phyloP scores from a whole-genome alignment of 2,113 vertebrate species.

The Aptenodytes forsteri region DNA sequence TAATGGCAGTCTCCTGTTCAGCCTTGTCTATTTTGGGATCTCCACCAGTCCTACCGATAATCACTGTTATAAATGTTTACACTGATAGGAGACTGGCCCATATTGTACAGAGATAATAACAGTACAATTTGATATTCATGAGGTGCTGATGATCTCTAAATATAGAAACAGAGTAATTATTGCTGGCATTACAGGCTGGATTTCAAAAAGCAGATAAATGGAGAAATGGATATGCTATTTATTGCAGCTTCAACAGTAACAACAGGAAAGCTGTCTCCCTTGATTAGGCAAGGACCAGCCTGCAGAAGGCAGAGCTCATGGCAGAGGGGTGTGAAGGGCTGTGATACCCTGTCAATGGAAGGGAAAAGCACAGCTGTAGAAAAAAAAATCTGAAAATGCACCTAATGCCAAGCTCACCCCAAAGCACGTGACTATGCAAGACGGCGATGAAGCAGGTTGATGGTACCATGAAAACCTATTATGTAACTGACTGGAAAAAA shows the following conservation, averaged over 20 bases:
- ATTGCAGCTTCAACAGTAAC: conserved; percentile 20
- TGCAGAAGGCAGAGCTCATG: conserved; percentile 27
- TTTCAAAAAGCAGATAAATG: conserved; percentile 62
- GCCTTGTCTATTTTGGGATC: conserved; percentile 45
- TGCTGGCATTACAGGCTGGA: conserved; percentile 39
- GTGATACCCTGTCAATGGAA: not conserved
- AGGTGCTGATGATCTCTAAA: conserved; percentile 64
- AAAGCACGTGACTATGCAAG: accelerated
- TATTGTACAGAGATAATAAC: conserved; percentile 56
- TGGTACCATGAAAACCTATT: not conserved
- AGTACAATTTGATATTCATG: conserved; percentile 68
- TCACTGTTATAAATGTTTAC: conserved; percentile 56
- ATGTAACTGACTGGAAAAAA: not conserved
- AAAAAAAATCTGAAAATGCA: not conserved
- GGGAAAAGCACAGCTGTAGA: not conserved
- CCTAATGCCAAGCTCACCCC: not conserved
- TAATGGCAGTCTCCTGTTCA: not conserved
- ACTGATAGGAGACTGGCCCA: conserved; percentile 30
- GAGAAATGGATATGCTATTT: conserved; percentile 60
- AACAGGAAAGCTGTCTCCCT: conserved; percentile 45
- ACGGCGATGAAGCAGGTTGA: not conserved
- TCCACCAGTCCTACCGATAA: conserved; percentile 2
- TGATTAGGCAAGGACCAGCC: conserved; percentile 27
- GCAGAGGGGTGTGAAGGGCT: not conserved
- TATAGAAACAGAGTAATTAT: conserved; percentile 67